A percentile compares a stretch with the other conserved stretches of the same genome.
phyloP scores from a whole-genome alignment of 1,140 invertebrate species.

The Eufriesea mexicana region DNA sequence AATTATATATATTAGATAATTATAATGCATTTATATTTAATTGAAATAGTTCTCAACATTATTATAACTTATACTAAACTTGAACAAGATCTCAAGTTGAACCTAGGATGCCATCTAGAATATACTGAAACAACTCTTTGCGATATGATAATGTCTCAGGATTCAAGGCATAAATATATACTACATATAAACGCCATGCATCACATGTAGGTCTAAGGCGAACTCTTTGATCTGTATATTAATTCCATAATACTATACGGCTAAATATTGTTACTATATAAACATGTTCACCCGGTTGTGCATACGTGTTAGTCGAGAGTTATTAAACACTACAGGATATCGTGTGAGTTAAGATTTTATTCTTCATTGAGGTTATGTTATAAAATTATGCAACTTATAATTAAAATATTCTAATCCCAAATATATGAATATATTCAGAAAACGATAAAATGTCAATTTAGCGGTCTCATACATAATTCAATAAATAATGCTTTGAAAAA shows the following conservation, averaged over 20 bases:
- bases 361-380: conserved; percentile 9
- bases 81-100: not conserved
- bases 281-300: conserved; percentile 41
- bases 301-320: not conserved
- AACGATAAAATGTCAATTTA: conserved; percentile 32
- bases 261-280: not conserved
- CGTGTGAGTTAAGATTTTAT: conserved; percentile 29
- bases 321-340: not conserved
- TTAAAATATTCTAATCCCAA: not conserved
- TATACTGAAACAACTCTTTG: not conserved
- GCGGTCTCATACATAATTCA: conserved; percentile 21
- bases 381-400: not conserved
- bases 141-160: not conserved
- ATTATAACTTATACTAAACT: not conserved
- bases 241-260: not conserved
- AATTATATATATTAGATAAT: too few relatives aligned
- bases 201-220: too few relatives aligned
- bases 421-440: conserved; percentile 33
- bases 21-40: too few relatives aligned
- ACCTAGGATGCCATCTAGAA: not conserved
- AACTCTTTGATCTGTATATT: not conserved
- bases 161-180: too few relatives aligned
- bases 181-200: too few relatives aligned
- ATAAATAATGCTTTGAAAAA: conserved; percentile 2
- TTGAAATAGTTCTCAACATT: too few relatives aligned